phyloP scores from a whole-genome alignment of 2,113 vertebrate species.

The Pteropus alecto region DNA sequence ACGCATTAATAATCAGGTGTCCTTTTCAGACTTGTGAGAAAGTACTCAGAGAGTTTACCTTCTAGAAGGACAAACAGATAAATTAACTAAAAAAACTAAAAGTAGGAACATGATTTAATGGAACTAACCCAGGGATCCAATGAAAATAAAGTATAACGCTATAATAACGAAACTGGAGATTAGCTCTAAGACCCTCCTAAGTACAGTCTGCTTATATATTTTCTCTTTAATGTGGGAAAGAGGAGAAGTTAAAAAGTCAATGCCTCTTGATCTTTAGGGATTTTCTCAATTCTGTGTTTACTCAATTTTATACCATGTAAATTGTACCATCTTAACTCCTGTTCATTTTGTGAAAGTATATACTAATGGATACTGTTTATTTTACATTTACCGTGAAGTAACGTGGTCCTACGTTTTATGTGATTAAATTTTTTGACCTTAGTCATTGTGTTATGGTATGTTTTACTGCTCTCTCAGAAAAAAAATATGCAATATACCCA shows the following conservation, averaged over 20 bases:
- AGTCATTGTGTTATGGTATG: too few relatives aligned
- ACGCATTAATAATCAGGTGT: background rate
- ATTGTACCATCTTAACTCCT: background rate
- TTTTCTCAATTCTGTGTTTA: background rate
- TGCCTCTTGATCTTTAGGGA: background rate
- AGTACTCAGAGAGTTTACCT: background rate
- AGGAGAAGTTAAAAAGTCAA: background rate
- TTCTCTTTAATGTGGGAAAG: background rate
- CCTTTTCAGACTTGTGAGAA: background rate
- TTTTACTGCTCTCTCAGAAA: background rate
- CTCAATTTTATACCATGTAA: background rate
- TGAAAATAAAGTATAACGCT: background rate
- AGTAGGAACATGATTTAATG: background rate
- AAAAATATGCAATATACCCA: accelerated
- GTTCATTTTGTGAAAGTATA: background rate
- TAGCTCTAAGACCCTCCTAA: background rate
- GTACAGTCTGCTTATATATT: background rate
- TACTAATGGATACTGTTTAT: background rate
- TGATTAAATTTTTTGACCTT: background rate
- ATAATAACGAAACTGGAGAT: background rate
- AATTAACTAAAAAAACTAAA: background rate
- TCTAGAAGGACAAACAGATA: background rate
- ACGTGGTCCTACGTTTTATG: background rate
- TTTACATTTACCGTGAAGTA: background rate
- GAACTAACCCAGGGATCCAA: background rate